Evolutionary conservation across 2,113 vertebrate species (phyloP), one percentile per base, ranked within the genome.

Genomic region (Halcyon senegalensis): DNA sequence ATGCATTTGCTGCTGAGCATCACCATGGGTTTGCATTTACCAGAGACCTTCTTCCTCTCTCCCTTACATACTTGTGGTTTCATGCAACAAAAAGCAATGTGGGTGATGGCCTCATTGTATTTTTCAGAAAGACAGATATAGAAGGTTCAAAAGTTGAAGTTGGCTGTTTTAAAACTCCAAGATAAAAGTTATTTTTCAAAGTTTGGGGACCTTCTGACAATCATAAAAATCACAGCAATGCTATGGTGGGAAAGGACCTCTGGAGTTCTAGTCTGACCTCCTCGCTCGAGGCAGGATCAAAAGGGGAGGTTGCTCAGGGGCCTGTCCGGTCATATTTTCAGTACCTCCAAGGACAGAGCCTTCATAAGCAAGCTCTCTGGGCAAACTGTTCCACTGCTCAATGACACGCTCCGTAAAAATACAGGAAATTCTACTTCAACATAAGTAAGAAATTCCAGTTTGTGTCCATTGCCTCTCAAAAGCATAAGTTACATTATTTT

Each of bases 41-140:
- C 31, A 37, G 20, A 48, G 41, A 66, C 30, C 31, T 66, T 43
- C 24, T 74, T 58, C 68, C 50, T 64, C 28, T 46, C 23, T 56
- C 11, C 2, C 60, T 70, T n/a, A 20, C 0, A 2, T n/a, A 41
- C 16, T 2, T 2, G 27, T 7, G 48, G n/a, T 31, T 77, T 70
- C 11, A 41, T 4, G 11, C 46, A 39, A 56, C 35, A 14, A 31
- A 16, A 7, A 13, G 16, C 51, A 76, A 27, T 5, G 16, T 28
- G 25, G n/a, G 21, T 30, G 4, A 13, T 3, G n/a, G 55, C 33
- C 53, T 33, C 13, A 8, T 14, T 25, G 23, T 6, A 53, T 58
- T 77, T 84, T 68, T 58, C 75, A 78, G 83, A 59, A 53, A 55
- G 20, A 74, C 23, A 39, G 24, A 33, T 7, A 50, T 2, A 50